Evolutionary conservation across 2,113 vertebrate genomes (phyloP), one percentile per base, ranked within the genome.

Genomic region (Rhizomys pruinosus): DNA sequence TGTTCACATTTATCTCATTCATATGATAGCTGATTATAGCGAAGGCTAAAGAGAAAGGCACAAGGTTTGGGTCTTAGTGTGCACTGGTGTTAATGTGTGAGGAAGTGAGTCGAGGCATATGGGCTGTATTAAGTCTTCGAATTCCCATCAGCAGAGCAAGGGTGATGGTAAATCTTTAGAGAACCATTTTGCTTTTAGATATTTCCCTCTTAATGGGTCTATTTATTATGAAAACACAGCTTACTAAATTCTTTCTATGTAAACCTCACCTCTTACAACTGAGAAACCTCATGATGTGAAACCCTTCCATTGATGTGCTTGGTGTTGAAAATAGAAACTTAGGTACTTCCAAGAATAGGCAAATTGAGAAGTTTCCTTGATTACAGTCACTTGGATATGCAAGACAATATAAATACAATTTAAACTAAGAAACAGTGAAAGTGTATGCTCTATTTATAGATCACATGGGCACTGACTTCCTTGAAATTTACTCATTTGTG

Each of bases 181-280:
- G 89, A 84, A 95, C 63, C 29, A 89, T 94, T 94, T 94, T 90
- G 80, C 90, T 93, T 84, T 86, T 89, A 93, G 92, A 93, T 91
- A 89, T 88, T 90, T 61, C 17, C 78, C 63, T 64, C 68, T 95
- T 96, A 94, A 93, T 93, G 44, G 90, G 79, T 68, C 90, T 97
- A 71, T 96, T 96, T 94, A 93, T 96, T 96, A 97, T 91, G 95
- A 96, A 97, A 97, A 95, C 92, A 96, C 89, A 94, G 91, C 84
- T 94, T 89, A 90, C 87, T 81, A 85, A 96, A 80, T 95, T 96
- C 90, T 94, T 96, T 93, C 93, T 94, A 96, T 95, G 88, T 95
- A 97, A 96, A 96, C 94, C 84, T 97, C 96, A 96, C 96, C 95
- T 96, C 94, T 94, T 90, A 95, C 95, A 97, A 96, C 91, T 97